These are phyloP conservation scores for Proterorhinus semilunaris DNA, from an alignment of 2,113 vertebrate species.

Conservation along the genomic window DNA sequence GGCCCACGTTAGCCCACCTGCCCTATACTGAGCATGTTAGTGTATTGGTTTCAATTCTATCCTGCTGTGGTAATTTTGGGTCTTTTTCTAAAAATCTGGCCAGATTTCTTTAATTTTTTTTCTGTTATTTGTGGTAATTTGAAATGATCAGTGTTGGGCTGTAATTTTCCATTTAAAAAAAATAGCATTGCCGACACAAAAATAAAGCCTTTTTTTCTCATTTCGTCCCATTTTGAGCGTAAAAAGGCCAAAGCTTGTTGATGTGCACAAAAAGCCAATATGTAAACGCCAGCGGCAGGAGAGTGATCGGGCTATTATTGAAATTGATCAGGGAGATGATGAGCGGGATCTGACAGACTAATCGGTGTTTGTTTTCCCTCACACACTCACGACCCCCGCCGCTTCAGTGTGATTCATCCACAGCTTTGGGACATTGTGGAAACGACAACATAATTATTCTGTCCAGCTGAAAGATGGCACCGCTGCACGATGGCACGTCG, in stretches of 20 bases:
- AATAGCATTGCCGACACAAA: background rate
- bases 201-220: background rate
- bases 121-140: too few relatives aligned
- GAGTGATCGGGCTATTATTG: conserved; percentile 47
- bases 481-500: conserved; percentile 15
- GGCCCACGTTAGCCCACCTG: too few relatives aligned
- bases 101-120: too few relatives aligned
- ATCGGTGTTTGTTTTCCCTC: conserved; percentile 49
- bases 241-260: conserved; percentile 20
- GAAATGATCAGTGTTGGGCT: too few relatives aligned
- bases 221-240: conserved; percentile 2
- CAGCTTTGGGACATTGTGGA: conserved; percentile 38
- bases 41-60: too few relatives aligned
- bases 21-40: too few relatives aligned
- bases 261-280: conserved; percentile 29
- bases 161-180: too few relatives aligned
- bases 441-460: conserved; percentile 53
- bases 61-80: too few relatives aligned
- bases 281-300: conserved; percentile 43
- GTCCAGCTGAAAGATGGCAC: conserved; percentile 35
- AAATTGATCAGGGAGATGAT: conserved; percentile 53
- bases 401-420: conserved; percentile 38
- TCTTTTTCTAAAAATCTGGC: too few relatives aligned
- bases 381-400: conserved; percentile 7
- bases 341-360: conserved; percentile 47